Evolutionary conservation across 1,140 invertebrate genomes (phyloP).

Genomic region (Zeugodacus cucurbitae): DNA sequence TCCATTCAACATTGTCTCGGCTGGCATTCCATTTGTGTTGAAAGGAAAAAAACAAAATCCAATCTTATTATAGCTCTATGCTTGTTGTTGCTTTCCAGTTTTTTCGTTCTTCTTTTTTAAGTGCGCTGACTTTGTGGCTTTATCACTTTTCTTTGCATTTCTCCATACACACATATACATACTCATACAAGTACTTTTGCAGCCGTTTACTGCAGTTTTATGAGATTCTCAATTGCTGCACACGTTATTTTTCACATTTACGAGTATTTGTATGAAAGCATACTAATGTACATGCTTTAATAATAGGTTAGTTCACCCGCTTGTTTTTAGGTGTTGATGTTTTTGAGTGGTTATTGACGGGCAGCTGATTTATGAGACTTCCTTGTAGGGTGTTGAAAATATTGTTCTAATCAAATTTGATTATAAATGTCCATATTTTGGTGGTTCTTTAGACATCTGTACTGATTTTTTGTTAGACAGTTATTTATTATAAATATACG

Average conservation of each 20-base stretch:
- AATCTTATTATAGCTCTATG: neutral
- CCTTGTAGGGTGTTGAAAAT: neutral
- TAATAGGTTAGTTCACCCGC: neutral
- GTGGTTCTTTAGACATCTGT: neutral
- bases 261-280: neutral
- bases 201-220: neutral
- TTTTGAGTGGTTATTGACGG: neutral
- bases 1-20: neutral
- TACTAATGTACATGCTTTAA: neutral
- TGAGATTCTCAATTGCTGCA: neutral
- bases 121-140: constrained; percentile 27
- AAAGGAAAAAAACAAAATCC: neutral
- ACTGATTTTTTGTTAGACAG: neutral
- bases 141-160: neutral
- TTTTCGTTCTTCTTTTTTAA: neutral
- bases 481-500: too few relatives aligned
- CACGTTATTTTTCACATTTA: neutral
- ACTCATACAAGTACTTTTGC: neutral
- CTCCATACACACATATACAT: neutral
- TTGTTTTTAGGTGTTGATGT: neutral
- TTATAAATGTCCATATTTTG: neutral
- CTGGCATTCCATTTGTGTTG: neutral
- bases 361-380: neutral
- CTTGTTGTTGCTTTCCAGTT: neutral
- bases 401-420: neutral